A percentile compares a stretch with the other conserved stretches of the same genome.
Conservation (phyloP, 2,888 invertebrate genomes). For the Dolichopus griseipennis region DNA sequence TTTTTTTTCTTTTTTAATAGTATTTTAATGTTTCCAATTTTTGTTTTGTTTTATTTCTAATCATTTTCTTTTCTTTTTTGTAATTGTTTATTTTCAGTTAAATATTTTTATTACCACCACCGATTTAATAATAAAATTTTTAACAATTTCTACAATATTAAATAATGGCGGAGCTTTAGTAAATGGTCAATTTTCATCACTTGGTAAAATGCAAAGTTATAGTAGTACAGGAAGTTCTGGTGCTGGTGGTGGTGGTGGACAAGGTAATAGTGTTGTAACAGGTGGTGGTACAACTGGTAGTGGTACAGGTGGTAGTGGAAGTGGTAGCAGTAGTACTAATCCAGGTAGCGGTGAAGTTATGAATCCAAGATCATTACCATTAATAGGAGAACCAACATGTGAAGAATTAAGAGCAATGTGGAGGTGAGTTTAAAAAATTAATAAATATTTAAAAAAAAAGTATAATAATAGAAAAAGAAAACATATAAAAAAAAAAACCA, state of each 20-base stretch:
- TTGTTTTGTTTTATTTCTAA: no score
- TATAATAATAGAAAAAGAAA: no score
- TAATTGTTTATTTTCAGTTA: neutral
- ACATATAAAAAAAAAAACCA: no score
- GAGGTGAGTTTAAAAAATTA: slow-evolving; percentile 47
- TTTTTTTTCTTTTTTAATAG: neutral
- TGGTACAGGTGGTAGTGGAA: slow-evolving; percentile 15
- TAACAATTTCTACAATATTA: neutral
- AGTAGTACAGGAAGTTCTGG: neutral
- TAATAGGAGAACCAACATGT: slow-evolving; percentile 63
- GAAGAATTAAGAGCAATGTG: slow-evolving; percentile 85
- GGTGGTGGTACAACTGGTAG: slow-evolving; percentile 16
- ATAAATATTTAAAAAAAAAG: no score
- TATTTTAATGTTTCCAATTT: neutral
- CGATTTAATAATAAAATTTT: neutral
- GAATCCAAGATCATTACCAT: slow-evolving; percentile 34
- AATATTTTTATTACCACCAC: neutral
- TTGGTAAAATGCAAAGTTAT: slow-evolving; percentile 9
- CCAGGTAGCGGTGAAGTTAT: slow-evolving; percentile 32
- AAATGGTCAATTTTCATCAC: slow-evolving; percentile 10
- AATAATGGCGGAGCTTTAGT: neutral
- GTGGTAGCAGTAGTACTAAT: slow-evolving; percentile 14
- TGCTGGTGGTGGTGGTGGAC: slow-evolving; percentile 16
- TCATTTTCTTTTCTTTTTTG: neutral
- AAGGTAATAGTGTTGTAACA: slow-evolving; percentile 1